Evolutionary conservation across 2,888 invertebrate genomes (phyloP), one percentile per base, ranked within the genome.

Genomic region (Agriopis leucophaearia): DNA sequence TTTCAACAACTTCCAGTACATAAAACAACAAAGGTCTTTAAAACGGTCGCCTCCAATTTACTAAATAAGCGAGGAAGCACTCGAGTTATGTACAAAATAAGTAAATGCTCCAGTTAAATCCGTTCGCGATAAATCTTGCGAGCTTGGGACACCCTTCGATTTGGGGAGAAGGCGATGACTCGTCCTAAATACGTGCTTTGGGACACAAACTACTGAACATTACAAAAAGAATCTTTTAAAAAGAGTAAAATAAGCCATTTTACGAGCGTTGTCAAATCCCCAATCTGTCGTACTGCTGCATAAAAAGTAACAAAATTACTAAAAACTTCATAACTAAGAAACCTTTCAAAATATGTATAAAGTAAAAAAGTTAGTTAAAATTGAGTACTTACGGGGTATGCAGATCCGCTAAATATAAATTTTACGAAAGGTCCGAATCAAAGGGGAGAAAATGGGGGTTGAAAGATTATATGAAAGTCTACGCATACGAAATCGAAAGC

Each of bases 101-200:
- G 69, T 61, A 64, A 71, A 69, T 69, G 65, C 63, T 70, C 54
- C 18, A 57, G 70, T 65, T 51, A 42, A 52, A 57, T 65, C 71
- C 64, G 72, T 69, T 70, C 40, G 69, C 64, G 56, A 73, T 75
- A 72, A 71, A 75, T 75, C 72, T 69, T 67, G 54, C 9, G 65
- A 50, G 71, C 40, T 59, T 27, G 58, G 58, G 48, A 36, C 48
- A 10, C 45, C 66, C 18, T 67, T 42, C 44, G 61, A 66, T 62
- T 27, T 38, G 47, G 67, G 63, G 58, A 58, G 52, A 52, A 50
- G 66, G 64, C 68, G 68, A 70, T 61, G 66, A 71, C 51, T 59
- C 60, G 71, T 56, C 64, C 71, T 58, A 70, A 70, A 71, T 71
- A 73, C 70, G 73, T 71, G 73, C 66, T 64, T 62, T 42, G 68